These are phyloP conservation scores for Spheniscus mendiculus DNA, from an alignment of 2,113 vertebrate species.

Conservation along the genomic window DNA sequence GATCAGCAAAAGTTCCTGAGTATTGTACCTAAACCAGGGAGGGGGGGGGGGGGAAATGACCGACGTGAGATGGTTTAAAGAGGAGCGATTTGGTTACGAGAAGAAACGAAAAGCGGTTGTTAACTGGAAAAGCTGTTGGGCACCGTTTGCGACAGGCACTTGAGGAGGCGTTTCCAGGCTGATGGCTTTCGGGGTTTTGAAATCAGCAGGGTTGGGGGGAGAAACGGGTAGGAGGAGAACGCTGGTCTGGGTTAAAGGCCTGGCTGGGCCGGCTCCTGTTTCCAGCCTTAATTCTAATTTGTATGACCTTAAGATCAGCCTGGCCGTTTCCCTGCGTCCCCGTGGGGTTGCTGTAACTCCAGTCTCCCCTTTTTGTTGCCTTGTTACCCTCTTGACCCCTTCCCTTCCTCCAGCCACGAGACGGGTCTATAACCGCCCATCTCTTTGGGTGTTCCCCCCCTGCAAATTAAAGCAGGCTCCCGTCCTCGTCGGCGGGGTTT, in stretches of 20 bases:
- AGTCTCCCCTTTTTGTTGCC: neutral
- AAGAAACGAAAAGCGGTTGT: neutral
- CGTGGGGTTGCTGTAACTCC: fast-evolving
- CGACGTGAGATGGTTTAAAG: fast-evolving
- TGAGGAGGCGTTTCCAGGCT: neutral
- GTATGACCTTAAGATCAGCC: neutral
- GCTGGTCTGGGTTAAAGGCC: neutral
- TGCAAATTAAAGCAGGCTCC: neutral
- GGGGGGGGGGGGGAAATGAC: fast-evolving
- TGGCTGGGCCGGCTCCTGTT: neutral
- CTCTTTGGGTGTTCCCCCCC: fast-evolving
- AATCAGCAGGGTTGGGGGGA: fast-evolving
- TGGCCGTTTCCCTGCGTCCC: fast-evolving
- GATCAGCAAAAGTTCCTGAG: neutral
- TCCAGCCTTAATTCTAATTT: neutral
- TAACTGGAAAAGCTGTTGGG: neutral
- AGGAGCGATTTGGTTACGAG: neutral
- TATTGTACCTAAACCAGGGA: fast-evolving
- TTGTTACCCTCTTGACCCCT: fast-evolving
- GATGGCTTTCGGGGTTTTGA: neutral
- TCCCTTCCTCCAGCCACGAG: neutral
- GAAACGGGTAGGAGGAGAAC: neutral
- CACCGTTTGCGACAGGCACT: fast-evolving
- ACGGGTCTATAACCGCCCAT: fast-evolving
- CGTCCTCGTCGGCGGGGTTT: fast-evolving